Evolutionary conservation across 2,888 invertebrate species (phyloP).

Genomic region (Polietes domitor): DNA sequence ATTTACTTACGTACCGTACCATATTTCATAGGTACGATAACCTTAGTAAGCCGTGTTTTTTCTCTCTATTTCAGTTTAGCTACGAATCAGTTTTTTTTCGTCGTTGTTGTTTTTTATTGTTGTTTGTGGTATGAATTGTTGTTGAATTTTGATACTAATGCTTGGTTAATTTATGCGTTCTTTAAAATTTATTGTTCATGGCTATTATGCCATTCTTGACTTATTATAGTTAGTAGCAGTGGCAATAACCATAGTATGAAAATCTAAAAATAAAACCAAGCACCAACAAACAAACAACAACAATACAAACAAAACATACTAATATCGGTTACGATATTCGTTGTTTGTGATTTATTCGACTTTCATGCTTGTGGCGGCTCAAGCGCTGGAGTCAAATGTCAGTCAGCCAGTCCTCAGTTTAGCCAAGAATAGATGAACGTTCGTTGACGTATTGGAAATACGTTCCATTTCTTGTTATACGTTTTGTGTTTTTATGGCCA

Average conservation of each 20-base stretch:
- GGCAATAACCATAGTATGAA: not conserved
- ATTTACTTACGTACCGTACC: conserved; percentile 3
- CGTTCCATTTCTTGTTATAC: too few relatives aligned
- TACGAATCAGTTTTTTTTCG: conserved; percentile 29
- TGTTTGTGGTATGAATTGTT: not conserved
- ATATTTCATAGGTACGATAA: conserved; percentile 34
- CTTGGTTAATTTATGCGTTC: conserved; percentile 60
- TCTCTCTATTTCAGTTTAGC: not conserved
- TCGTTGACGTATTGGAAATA: not conserved
- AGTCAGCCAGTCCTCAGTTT: not conserved
- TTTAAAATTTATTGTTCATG: conserved; percentile 59
- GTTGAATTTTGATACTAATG: too few relatives aligned
- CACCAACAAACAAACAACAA: not conserved
- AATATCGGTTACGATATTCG: not conserved
- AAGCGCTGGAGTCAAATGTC: not conserved
- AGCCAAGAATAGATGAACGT: too few relatives aligned
- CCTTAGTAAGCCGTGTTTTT: conserved; percentile 43
- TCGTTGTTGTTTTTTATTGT: not conserved
- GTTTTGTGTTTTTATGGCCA: too few relatives aligned
- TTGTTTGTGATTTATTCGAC: conserved; percentile 14
- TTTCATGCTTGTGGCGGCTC: not conserved
- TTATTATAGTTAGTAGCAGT: not conserved
- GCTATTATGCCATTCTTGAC: conserved; percentile 39
- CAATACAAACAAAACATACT: not conserved
- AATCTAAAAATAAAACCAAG: not conserved